phyloP scores from a whole-genome alignment of 2,113 vertebrate species.

The Penelope pileata region DNA sequence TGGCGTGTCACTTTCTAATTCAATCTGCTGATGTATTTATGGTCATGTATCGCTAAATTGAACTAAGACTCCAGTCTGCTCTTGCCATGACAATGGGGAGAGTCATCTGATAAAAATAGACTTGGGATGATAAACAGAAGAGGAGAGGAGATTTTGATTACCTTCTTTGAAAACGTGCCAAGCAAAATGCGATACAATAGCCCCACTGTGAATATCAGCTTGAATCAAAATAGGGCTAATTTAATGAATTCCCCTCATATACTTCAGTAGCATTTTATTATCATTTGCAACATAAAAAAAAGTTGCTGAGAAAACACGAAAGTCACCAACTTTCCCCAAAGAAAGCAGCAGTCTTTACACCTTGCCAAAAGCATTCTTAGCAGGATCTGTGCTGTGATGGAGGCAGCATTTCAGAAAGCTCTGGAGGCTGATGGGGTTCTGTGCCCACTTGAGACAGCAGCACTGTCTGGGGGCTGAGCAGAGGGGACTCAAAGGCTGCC shows the following conservation, averaged over 20 bases:
- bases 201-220: neutral
- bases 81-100: slow-evolving; percentile 57
- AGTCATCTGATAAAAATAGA: slow-evolving; percentile 57
- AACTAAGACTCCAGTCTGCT: slow-evolving; percentile 5
- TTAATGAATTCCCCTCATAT: neutral
- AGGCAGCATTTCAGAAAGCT: neutral
- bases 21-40: slow-evolving; percentile 56
- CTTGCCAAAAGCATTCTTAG: neutral
- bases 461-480: neutral
- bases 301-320: neutral
- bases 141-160: neutral
- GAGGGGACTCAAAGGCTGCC: neutral
- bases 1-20: slow-evolving; percentile 6
- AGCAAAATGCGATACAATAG: neutral
- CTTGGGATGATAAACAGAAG: slow-evolving; percentile 28
- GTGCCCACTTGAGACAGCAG: neutral
- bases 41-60: slow-evolving; percentile 44
- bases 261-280: neutral
- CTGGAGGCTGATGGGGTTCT: neutral
- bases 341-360: neutral
- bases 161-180: neutral
- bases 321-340: neutral
- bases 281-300: neutral
- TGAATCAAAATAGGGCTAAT: neutral
- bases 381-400: neutral